A percentile compares a stretch with the other conserved stretches of the same genome.
These are phyloP conservation scores for rabbit (Oryctolagus cuniculus) DNA, from an alignment of 2,113 vertebrate species.

Conservation along the genomic window DNA sequence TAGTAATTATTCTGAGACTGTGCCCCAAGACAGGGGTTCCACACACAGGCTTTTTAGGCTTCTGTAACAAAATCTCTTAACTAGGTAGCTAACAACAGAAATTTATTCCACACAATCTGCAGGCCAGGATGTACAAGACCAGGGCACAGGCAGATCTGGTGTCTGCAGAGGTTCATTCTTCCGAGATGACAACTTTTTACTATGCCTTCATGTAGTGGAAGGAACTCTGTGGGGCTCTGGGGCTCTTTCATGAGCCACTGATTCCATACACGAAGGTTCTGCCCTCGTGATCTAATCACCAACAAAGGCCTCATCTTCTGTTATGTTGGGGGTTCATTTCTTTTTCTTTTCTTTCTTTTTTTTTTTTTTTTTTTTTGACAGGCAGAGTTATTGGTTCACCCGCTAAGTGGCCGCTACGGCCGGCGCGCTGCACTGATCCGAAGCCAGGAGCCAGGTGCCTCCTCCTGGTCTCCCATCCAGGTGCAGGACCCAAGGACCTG, in stretches of 20 bases:
- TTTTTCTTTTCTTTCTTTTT: background rate
- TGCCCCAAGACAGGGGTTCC: background rate
- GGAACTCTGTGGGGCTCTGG: background rate
- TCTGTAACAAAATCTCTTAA: background rate
- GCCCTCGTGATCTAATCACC: background rate
- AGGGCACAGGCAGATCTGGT: background rate
- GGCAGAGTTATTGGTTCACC: no score
- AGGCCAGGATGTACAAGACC: background rate
- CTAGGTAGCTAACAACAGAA: background rate
- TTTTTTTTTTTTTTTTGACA: no score
- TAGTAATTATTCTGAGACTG: background rate
- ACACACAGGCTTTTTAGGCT: background rate
- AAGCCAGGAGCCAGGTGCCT: no score
- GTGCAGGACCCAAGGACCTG: no score
- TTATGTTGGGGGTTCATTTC: background rate
- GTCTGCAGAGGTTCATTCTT: background rate
- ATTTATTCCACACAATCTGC: background rate
- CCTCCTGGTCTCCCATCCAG: no score
- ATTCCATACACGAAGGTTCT: background rate
- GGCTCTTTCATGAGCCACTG: background rate
- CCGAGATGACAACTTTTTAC: background rate
- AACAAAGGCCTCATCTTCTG: background rate
- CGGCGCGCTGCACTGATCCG: no score
- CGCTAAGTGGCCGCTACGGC: no score
- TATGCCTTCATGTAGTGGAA: background rate